Evolutionary conservation across 2,888 invertebrate genomes (phyloP).

Genomic region (Tetanocera ferruginea): DNA sequence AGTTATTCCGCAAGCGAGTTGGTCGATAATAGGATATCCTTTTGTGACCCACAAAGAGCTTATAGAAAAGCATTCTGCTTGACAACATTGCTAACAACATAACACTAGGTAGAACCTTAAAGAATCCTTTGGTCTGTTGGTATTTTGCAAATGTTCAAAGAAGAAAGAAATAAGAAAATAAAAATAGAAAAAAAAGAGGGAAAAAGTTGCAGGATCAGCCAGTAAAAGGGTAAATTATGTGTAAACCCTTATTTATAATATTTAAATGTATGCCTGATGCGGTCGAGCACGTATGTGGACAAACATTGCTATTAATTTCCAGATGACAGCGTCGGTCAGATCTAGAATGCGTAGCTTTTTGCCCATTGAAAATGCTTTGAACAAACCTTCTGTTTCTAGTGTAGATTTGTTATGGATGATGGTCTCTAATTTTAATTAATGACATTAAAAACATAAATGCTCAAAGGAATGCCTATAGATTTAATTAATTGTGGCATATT

Average conservation of each 20-base stretch:
- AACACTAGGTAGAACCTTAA: no score
- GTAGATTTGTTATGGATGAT: not conserved
- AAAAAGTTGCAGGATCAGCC: not conserved
- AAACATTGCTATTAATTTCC: not conserved
- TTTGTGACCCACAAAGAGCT: not conserved
- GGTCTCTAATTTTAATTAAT: not conserved
- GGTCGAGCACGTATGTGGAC: not conserved
- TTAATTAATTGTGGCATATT: constrained; percentile 6
- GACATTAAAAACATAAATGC: not conserved
- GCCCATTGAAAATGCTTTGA: not conserved
- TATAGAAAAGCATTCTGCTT: no score
- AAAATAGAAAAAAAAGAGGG: no score
- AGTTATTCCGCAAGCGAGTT: not conserved
- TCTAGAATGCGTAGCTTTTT: not conserved
- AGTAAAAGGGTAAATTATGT: not conserved
- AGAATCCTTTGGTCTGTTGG: no score
- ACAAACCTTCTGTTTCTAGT: no score
- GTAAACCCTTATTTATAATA: not conserved
- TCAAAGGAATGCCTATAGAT: not conserved
- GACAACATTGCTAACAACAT: no score
- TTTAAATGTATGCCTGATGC: not conserved
- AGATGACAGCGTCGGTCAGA: not conserved
- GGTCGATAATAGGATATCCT: not conserved
- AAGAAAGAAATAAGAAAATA: no score
- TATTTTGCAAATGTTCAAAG: no score